A percentile compares a stretch with the other conserved stretches of the same genome.
These are phyloP conservation scores for Chymomyza procnemis DNA, from an alignment of 2,888 invertebrate species.

Conservation along the genomic window DNA sequence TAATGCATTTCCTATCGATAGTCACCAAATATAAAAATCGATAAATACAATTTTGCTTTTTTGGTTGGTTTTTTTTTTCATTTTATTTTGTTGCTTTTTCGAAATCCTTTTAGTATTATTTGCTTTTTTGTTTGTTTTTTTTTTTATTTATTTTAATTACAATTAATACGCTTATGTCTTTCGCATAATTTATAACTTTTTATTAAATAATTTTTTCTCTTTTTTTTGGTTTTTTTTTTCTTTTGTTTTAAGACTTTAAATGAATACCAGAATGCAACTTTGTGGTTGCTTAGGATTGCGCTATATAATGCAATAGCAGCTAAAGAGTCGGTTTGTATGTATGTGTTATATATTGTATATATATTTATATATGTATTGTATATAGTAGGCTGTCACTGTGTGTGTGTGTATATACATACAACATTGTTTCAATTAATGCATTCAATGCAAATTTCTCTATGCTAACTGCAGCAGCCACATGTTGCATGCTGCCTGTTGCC, in stretches of 20 bases:
- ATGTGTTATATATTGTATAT: no score
- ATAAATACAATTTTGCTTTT: not conserved
- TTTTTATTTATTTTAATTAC: conserved; percentile 6
- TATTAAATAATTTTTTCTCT: no score
- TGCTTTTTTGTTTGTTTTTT: not conserved
- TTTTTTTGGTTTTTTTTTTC: no score
- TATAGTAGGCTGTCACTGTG: not conserved
- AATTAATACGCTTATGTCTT: not conserved
- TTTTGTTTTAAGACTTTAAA: not conserved
- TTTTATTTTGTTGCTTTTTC: not conserved
- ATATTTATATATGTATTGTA: not conserved
- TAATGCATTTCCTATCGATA: no score
- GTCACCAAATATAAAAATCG: not conserved
- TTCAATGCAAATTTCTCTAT: not conserved
- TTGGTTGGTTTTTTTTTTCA: not conserved
- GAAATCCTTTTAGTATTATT: not conserved
- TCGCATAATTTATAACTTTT: not conserved
- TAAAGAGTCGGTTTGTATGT: not conserved
- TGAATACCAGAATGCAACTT: not conserved
- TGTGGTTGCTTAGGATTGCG: not conserved
- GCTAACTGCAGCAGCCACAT: not conserved
- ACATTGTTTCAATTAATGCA: not conserved
- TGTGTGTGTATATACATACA: no score
- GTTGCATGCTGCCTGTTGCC: not conserved
- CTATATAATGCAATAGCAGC: not conserved